Base-by-base conservation (phyloP, 2,113 vertebrate genomes). In the Caranx melampygus region DNA sequence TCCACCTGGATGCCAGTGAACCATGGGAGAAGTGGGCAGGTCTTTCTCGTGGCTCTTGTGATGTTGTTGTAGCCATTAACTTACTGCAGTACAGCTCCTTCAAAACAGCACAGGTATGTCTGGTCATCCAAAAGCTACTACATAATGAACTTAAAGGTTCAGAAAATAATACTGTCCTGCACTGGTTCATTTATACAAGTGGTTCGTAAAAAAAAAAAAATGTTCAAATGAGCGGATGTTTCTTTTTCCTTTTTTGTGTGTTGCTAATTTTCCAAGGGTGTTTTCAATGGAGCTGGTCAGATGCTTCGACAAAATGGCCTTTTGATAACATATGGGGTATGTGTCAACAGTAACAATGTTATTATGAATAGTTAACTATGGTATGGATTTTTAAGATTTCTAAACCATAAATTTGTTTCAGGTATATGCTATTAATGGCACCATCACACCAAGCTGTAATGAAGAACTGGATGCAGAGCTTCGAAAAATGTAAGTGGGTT, bases 391-490 rank as follows among this genome's bases (percentile, higher is more conserved):
- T 52, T 54, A 21, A 55, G 54, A 55, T 44, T 51, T 63, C 10
- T 34, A 52, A 52, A 14, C 57, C 1, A 44, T 42, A 4, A n/a
- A 78, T 33, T 13, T 66, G 31, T 87, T 72, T 35, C 61, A 95
- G 94, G 87, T 87, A 8, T 95, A 92, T 54, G 95, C 94, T 0
- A 88, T 94, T 42, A 95, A 95, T 72, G 94, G 94, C n/a, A 94
- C 87, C 59, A 94, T 95, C 44, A 81, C 88, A 34, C 94, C 94
- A 14, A 85, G 75, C 3, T 90, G 89, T 82, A 95, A 95, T 7
- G 87, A 94, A 82, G n/a, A 89, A 3, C 86, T 95, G 47, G 92
- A 95, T 68, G 78, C 72, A 66, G 91, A 87, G 35, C 75, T 95
- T 45, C 84, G 81, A 18, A 83, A 92, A 71, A 80, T 80, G 94